Percentiles rank a stretch among this genome's conserved stretches.
phyloP scores from a whole-genome alignment of 2,888 invertebrate genomes.

The Hirtodrosophila cameraria region DNA sequence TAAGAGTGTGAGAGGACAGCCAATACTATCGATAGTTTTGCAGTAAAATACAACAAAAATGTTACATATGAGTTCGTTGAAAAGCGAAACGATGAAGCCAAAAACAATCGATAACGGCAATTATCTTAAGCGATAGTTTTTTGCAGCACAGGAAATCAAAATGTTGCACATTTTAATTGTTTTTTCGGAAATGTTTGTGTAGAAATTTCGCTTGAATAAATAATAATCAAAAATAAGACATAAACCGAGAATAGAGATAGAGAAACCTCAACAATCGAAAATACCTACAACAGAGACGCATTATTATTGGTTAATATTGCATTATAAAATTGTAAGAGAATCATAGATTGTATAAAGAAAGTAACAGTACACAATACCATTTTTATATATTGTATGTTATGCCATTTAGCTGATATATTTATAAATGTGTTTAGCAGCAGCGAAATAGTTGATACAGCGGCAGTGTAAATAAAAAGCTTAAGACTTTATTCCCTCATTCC shows the following conservation, averaged over 20 bases:
- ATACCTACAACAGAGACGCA: constrained; percentile 38
- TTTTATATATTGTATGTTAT: constrained; percentile 28
- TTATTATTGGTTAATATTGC: constrained; percentile 24
- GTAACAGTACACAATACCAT: not conserved
- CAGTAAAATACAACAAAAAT: too few relatives aligned
- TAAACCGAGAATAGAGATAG: constrained; percentile 45
- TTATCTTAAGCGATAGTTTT: too few relatives aligned
- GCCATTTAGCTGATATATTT: constrained; percentile 35
- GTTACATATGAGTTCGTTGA: too few relatives aligned
- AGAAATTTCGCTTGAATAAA: not conserved
- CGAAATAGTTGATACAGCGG: constrained; percentile 25
- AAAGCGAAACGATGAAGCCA: too few relatives aligned
- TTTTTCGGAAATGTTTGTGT: too few relatives aligned
- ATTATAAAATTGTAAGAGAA: constrained; percentile 9
- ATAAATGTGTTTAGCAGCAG: constrained; percentile 42
- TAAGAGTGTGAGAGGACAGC: too few relatives aligned
- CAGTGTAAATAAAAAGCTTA: constrained; percentile 24
- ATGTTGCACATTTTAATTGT: too few relatives aligned
- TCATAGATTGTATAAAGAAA: constrained; percentile 21
- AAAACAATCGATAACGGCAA: too few relatives aligned
- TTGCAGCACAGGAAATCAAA: too few relatives aligned
- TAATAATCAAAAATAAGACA: constrained; percentile 22
- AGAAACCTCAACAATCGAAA: constrained; percentile 53
- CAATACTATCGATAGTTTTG: too few relatives aligned
- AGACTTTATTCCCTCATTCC: not conserved